A percentile compares a stretch with the other conserved stretches of the same genome.
These are phyloP conservation scores for Pseudomugil tenellus DNA, from an alignment of 2,797 vertebrate species.

Conservation along the genomic window DNA sequence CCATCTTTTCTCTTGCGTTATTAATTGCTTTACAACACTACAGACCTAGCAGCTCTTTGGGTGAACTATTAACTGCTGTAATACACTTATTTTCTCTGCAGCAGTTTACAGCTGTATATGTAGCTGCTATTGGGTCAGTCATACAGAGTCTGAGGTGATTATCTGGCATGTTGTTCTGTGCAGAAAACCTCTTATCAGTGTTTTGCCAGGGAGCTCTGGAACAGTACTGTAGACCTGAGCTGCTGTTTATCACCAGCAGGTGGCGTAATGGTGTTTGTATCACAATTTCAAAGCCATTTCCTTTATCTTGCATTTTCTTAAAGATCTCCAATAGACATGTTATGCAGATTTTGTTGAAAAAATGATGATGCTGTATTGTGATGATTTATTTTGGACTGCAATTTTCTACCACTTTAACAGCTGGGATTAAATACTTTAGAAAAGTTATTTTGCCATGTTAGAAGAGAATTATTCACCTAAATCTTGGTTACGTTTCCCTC, in stretches of 20 bases:
- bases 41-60: slow-evolving; percentile 11
- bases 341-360: too few species aligned
- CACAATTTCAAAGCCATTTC: background rate
- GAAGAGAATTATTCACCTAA: background rate
- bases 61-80: background rate
- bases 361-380: background rate
- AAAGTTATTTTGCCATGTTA: background rate
- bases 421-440: background rate
- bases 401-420: background rate
- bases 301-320: background rate
- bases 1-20: slow-evolving; percentile 5
- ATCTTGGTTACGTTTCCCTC: background rate
- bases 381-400: background rate
- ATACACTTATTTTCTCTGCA: background rate
- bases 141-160: background rate
- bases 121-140: slow-evolving; percentile 11
- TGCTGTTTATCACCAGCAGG: slow-evolving; percentile 56
- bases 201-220: background rate
- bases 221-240: too few species aligned
- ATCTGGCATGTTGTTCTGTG: slow-evolving; percentile 14
- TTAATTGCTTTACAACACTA: background rate
- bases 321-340: background rate
- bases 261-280: slow-evolving; percentile 28
- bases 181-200: slow-evolving; percentile 36
- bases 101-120: background rate